Base-by-base conservation (phyloP, 2,113 vertebrate species). In the Ascaphus truei region DNA sequence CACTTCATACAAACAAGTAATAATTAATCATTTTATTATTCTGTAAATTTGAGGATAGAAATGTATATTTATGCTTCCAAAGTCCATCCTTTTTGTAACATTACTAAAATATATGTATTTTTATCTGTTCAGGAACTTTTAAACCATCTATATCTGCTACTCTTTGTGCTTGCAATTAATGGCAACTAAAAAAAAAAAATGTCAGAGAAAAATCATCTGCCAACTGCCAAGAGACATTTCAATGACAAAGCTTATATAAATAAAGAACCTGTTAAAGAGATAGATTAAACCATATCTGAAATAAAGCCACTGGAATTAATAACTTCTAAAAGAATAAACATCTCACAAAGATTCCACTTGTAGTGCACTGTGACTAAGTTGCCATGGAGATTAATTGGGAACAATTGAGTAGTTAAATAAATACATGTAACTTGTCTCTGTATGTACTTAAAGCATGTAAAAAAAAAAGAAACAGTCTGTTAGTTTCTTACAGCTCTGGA, bases 371-470 rank as follows among this genome's bases (percentile, higher is more conserved):
- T 50, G 57, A 61, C 67, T 52, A 61, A 31, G 67, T 71, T 71
- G 23, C 67, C 67, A 71, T 71, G 67, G 67, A 61, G 67, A 71
- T 71, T 71, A 71, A 71, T 71, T 71, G 47, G 52, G 67, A 68
- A 68, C 53, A 68, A 59, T 29, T 3, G 43, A 61, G 56, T 71
- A 52, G 67, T 71, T 71, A 61, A 71, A 71, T 71, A 71, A 71
- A 71, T 60, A 71, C 56, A 71, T 61, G 57, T 51, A 61, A 61
- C 56, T 31, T 52, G 45, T 60, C 45, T 61, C 25, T 48, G 45
- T 18, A 61, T 60, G 33, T 60, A 60, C 37, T 33, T 30, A 61
- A 58, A 58, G 37, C 56, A 39, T 25, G 18, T 37, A 51, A 66
- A 36, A 66, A 36, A 66, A 43, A 68, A 30, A 67, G 23, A 9